Conservation (phyloP, 30 jellyfish, hydroid and myxozoan genomes). For the Aurelia coerulea region DNA sequence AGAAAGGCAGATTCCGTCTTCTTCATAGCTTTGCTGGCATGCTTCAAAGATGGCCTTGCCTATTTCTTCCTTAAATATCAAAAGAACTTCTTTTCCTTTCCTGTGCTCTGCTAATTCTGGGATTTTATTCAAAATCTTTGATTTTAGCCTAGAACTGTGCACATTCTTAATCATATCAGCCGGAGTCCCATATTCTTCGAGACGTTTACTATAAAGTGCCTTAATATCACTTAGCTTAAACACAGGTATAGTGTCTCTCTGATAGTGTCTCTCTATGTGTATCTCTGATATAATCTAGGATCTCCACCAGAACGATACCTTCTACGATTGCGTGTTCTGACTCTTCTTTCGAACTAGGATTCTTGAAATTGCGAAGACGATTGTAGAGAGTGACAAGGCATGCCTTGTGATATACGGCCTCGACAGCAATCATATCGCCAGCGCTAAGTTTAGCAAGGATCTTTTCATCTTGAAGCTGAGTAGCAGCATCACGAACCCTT, state of each 20-base stretch:
- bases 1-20: constrained; percentile 24
- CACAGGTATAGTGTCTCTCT: not conserved
- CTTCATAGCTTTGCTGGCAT: constrained; percentile 1
- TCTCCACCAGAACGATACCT: constrained; percentile 12
- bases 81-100: not conserved
- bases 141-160: constrained; percentile 20
- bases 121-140: not conserved
- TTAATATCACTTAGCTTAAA: not conserved
- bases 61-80: not conserved
- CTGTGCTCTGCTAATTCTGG: not conserved
- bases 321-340: constrained; percentile 13
- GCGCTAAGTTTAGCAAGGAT: constrained; percentile 11
- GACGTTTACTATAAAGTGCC: not conserved
- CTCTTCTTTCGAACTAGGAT: not conserved
- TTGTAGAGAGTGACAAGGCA: constrained; percentile 16
- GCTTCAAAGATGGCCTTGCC: constrained; percentile 13
- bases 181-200: not conserved
- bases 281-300: not conserved
- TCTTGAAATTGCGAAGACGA: not conserved
- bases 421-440: constrained; percentile 17
- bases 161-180: not conserved
- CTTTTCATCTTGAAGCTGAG: not conserved
- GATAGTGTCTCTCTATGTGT: not conserved
- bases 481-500: constrained; percentile 27
- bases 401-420: constrained; percentile 22